These are phyloP conservation scores for Iselma pallidipennis DNA, from an alignment of 2,888 invertebrate genomes.

Conservation along the genomic window DNA sequence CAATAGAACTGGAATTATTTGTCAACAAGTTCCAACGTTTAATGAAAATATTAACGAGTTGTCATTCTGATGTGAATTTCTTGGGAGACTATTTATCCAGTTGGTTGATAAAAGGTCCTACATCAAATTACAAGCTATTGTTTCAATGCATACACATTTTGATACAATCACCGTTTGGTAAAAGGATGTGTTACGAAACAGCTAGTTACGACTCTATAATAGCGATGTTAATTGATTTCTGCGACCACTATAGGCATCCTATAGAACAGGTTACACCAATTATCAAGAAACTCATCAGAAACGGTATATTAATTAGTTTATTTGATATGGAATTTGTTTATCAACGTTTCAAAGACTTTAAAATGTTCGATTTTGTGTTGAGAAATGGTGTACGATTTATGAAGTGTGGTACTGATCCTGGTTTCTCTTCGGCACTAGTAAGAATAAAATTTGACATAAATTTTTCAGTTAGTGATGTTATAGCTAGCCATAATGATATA, in stretches of 20 bases:
- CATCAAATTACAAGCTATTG: background rate
- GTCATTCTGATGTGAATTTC: background rate
- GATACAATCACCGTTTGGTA: background rate
- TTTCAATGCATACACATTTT: background rate
- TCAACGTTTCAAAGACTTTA: background rate
- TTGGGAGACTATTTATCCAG: background rate
- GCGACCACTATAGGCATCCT: background rate
- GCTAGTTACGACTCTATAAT: background rate
- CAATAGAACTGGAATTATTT: background rate
- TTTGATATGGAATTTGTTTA: background rate
- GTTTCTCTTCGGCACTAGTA: background rate
- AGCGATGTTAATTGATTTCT: background rate
- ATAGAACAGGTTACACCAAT: background rate
- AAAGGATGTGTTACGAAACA: background rate
- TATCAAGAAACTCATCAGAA: background rate
- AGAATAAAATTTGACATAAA: background rate
- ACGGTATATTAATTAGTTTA: background rate
- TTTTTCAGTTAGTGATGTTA: background rate
- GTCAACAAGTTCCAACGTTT: background rate
- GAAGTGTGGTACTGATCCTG: background rate
- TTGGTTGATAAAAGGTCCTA: background rate
- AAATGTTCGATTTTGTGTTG: background rate
- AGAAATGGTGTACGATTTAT: background rate
- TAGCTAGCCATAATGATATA: background rate
- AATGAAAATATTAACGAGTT: background rate